Evolutionary conservation across 2,797 vertebrate species (phyloP).

Genomic region (Potorous gilbertii): DNA sequence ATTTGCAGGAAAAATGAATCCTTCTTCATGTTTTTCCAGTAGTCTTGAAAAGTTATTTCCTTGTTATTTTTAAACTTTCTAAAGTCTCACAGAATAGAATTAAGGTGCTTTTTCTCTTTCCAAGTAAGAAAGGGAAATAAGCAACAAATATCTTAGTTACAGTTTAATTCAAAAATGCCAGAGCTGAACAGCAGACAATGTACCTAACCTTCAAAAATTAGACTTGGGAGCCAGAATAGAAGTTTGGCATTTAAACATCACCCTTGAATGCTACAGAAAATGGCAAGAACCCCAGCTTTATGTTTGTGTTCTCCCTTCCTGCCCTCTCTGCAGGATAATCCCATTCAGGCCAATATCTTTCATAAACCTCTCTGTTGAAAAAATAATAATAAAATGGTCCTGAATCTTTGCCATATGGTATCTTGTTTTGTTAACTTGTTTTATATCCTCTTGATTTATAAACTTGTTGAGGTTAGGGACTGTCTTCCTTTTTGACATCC

Average conservation of each 20-base stretch:
- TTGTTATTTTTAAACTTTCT: conserved; percentile 27
- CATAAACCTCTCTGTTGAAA: neutral
- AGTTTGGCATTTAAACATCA: neutral
- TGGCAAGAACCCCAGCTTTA: neutral
- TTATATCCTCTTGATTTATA: neutral
- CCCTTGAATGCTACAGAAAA: conserved; percentile 7
- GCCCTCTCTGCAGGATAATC: neutral
- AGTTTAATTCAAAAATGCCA: conserved; percentile 27
- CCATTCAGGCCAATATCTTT: neutral
- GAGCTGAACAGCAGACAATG: neutral
- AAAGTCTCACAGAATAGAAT: conserved; percentile 37
- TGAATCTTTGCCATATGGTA: neutral
- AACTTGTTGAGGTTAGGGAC: neutral
- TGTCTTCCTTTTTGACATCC: neutral
- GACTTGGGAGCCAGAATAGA: neutral
- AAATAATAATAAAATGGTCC: neutral
- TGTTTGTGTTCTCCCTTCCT: neutral
- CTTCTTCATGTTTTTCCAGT: conserved; percentile 1
- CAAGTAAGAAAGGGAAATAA: neutral
- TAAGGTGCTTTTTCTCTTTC: neutral
- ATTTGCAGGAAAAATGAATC: neutral
- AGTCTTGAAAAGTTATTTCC: conserved; percentile 24
- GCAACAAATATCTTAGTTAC: neutral
- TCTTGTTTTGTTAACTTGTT: neutral
- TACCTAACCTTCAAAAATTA: neutral